Conservation (phyloP, 2,797 vertebrate genomes). For the Malurus splendens region DNA sequence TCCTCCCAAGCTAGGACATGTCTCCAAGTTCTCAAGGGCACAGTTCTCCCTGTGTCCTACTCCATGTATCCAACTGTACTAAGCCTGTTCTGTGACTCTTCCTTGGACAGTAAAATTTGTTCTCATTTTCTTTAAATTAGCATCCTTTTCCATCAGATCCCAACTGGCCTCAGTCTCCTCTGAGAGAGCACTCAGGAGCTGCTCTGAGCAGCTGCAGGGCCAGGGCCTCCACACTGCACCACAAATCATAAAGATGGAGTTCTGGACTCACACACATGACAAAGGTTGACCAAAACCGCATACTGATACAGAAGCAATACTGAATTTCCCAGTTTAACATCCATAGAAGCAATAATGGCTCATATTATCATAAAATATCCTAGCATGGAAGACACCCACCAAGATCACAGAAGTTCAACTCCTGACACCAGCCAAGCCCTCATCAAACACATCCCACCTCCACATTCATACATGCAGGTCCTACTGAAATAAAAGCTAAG, state of each 20-base stretch:
- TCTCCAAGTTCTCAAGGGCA: neutral
- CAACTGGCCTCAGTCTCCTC: too few relatives aligned
- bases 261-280: neutral
- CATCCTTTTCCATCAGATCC: neutral
- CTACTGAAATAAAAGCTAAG: neutral
- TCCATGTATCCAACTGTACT: rapidly evolving
- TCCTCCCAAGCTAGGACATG: neutral
- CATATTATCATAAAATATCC: neutral
- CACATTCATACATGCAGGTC: neutral
- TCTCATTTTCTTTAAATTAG: neutral
- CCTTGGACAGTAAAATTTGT: neutral
- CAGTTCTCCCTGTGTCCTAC: neutral
- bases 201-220: neutral
- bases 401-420: neutral
- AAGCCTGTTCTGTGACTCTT: neutral
- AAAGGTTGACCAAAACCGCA: neutral
- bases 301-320: neutral
- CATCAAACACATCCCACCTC: neutral
- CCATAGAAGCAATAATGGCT: neutral
- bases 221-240: neutral
- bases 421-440: neutral
- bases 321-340: neutral
- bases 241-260: neutral
- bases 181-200: neutral
- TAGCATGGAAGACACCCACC: neutral